phyloP scores from a whole-genome alignment of 2,797 vertebrate species.

The Brotula barbata region DNA sequence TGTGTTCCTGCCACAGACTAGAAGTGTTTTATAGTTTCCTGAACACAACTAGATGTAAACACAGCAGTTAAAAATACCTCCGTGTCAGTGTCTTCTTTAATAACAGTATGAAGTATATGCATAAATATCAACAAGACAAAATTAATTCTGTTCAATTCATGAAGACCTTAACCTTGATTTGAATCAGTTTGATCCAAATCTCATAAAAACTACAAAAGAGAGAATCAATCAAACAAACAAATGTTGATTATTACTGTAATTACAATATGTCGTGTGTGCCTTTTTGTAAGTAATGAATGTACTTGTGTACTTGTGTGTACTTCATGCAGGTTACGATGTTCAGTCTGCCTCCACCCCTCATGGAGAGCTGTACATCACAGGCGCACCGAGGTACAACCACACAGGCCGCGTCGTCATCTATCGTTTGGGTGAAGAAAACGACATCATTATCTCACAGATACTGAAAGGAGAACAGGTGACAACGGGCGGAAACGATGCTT shows the following conservation, averaged over 20 bases:
- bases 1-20: slow-evolving; percentile 39
- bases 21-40: slow-evolving; percentile 46
- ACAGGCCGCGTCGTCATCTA: slow-evolving; percentile 92
- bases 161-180: no score
- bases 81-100: neutral
- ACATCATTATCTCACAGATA: slow-evolving; percentile 81
- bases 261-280: neutral
- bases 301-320: neutral
- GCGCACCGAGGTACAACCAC: slow-evolving; percentile 95
- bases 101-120: no score
- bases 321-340: slow-evolving; percentile 87
- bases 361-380: slow-evolving; percentile 87
- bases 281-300: neutral
- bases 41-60: slow-evolving; percentile 37
- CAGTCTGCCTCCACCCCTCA: slow-evolving; percentile 84
- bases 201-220: no score
- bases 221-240: no score
- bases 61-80: slow-evolving; percentile 43
- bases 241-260: neutral
- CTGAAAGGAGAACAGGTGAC: slow-evolving; percentile 91
- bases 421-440: slow-evolving; percentile 72
- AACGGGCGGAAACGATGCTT: neutral
- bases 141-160: no score
- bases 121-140: no score
- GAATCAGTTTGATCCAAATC: no score